Evolutionary conservation across 2,797 vertebrate genomes (phyloP).

Genomic region (Chaetophractus vellerosus): DNA sequence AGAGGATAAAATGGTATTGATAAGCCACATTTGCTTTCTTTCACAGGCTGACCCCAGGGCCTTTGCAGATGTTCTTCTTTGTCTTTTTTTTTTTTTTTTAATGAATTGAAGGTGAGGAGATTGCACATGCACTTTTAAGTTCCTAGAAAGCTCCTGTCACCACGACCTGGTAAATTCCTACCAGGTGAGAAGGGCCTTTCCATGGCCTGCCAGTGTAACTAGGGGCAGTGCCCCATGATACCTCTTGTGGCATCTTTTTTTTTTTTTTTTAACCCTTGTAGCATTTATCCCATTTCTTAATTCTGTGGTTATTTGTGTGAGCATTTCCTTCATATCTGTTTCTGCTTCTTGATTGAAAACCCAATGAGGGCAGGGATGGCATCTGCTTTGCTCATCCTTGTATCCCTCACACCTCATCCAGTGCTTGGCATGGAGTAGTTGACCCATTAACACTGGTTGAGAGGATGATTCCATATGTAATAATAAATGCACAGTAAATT

Average conservation of each 20-base stretch:
- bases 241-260: neutral
- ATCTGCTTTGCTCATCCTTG: neutral
- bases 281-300: neutral
- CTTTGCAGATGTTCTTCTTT: too few relatives aligned
- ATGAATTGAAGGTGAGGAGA: too few relatives aligned
- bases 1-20: neutral
- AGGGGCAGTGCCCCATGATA: fast-evolving
- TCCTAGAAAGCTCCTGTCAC: neutral
- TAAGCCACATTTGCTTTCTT: neutral
- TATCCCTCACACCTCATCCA: neutral
- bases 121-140: neutral
- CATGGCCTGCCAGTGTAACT: neutral
- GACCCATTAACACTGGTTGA: neutral
- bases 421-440: neutral
- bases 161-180: neutral
- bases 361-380: too few relatives aligned
- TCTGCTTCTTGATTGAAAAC: neutral
- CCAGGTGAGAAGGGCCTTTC: neutral
- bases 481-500: neutral
- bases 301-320: neutral
- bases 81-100: too few relatives aligned
- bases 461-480: neutral
- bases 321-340: neutral
- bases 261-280: too few relatives aligned
- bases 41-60: neutral